These are phyloP conservation scores for Drosophila nigromelanica DNA, from an alignment of 1,140 invertebrate genomes.

Conservation along the genomic window DNA sequence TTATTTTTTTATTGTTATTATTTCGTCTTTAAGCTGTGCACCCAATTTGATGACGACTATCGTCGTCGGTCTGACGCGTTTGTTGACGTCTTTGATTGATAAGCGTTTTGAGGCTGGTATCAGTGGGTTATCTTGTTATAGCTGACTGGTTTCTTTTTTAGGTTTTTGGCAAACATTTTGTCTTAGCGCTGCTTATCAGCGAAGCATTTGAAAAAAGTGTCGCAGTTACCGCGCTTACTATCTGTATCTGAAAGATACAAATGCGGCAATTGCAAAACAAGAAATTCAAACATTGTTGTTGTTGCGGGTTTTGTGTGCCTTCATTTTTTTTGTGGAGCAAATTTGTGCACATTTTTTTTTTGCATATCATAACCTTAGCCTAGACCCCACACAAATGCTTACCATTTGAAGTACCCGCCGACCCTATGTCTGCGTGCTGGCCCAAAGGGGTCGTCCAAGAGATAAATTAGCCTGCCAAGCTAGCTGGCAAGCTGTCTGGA, in stretches of 20 bases:
- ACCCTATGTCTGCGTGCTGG: conserved; percentile 25
- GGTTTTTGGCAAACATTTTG: conserved; percentile 53
- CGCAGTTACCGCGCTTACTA: conserved; percentile 44
- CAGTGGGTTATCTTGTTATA: conserved; percentile 1
- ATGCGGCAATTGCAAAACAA: conserved; percentile 62
- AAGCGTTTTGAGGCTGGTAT: conserved; percentile 41
- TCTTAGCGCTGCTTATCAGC: conserved; percentile 55
- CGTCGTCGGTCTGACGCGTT: conserved; percentile 6
- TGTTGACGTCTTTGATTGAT: conserved; percentile 44
- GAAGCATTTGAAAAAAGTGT: conserved; percentile 54
- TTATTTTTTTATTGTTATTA: background rate
- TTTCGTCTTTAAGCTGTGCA: conserved; percentile 12
- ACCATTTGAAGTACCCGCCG: conserved; percentile 14
- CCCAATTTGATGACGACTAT: conserved; percentile 31
- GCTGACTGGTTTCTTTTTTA: conserved; percentile 16
- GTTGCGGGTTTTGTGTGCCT: conserved; percentile 12
- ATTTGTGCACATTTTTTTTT: conserved; percentile 51
- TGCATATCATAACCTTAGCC: conserved; percentile 78
- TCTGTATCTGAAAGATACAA: conserved; percentile 58
- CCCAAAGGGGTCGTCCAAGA: conserved; percentile 59
- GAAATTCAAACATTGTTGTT: conserved; percentile 12
- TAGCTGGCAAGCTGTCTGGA: conserved; percentile 29
- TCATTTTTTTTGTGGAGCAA: conserved; percentile 27
- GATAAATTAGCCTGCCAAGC: conserved; percentile 74
- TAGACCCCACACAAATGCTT: conserved; percentile 60